A percentile compares a stretch with the other conserved stretches of the same genome.
Conservation (phyloP, 2,113 vertebrate species). For the Polyodon spathula region DNA sequence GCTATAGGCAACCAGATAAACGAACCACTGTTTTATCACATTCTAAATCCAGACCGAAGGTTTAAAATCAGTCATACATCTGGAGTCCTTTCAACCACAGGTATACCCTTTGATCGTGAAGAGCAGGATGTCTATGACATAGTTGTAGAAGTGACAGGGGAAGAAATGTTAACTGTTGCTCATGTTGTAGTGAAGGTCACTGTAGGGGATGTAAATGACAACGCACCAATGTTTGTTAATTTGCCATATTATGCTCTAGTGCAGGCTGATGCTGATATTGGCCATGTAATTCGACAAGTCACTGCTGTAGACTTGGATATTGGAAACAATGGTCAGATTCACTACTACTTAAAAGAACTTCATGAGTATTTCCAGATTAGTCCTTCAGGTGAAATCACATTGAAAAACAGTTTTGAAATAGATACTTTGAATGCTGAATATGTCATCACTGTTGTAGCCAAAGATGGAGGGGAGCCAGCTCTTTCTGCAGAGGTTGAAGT, state of each 20-base stretch:
- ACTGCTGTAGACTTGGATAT: conserved; percentile 79
- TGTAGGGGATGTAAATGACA: conserved; percentile 85
- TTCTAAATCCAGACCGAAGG: conserved; percentile 83
- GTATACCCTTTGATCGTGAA: conserved; percentile 84
- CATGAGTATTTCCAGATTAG: conserved; percentile 79
- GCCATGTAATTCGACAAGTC: conserved; percentile 69
- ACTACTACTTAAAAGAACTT: conserved; percentile 73
- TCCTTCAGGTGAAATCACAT: conserved; percentile 67
- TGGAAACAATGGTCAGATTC: conserved; percentile 70
- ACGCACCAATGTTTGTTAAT: conserved; percentile 79
- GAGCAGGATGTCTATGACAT: conserved; percentile 73
- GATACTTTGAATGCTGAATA: conserved; percentile 80
- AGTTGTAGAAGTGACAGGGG: conserved; percentile 78
- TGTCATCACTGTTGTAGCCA: conserved; percentile 69
- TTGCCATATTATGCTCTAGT: conserved; percentile 86
- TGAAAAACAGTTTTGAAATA: conserved; percentile 74
- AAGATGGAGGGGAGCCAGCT: conserved; percentile 72
- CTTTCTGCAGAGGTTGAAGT: conserved; percentile 75
- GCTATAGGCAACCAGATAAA: conserved; percentile 83
- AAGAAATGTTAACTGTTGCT: conserved; percentile 61
- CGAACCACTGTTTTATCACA: conserved; percentile 81
- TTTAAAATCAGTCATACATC: conserved; percentile 87
- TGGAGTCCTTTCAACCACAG: conserved; percentile 82
- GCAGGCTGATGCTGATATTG: conserved; percentile 74
- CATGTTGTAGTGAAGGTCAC: conserved; percentile 75